phyloP scores from a whole-genome alignment of 2,113 vertebrate genomes.

The Sardina pilchardus region DNA sequence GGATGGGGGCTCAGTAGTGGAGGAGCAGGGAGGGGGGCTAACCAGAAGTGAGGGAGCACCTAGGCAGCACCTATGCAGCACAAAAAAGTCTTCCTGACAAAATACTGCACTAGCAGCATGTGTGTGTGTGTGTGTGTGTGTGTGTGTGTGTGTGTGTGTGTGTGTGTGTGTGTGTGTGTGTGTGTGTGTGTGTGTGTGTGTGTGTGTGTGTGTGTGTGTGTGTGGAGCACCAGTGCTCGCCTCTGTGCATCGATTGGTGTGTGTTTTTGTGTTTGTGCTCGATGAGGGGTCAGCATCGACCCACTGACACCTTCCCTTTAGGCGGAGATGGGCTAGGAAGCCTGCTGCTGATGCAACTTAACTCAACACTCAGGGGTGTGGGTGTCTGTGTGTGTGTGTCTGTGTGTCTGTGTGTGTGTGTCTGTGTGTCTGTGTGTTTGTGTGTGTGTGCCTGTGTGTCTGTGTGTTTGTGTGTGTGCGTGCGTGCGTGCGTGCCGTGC shows the following conservation, averaged over 20 bases:
- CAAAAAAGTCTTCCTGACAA: background rate
- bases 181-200: background rate
- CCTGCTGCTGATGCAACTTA: background rate
- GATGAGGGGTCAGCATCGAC: background rate
- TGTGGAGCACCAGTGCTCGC: background rate
- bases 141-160: background rate
- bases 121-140: background rate
- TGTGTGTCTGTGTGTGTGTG: background rate
- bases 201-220: background rate
- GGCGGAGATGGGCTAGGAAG: background rate
- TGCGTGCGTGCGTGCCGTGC: conserved; percentile 13
- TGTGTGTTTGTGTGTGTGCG: conserved; percentile 17
- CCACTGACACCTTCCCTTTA: background rate
- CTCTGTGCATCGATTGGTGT: background rate
- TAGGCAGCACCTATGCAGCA: no score
- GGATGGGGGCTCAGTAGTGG: no score
- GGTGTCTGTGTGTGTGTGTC: background rate
- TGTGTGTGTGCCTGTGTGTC: conserved; percentile 10
- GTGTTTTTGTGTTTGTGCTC: background rate
- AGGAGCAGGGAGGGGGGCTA: no score
- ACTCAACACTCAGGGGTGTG: background rate
- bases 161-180: background rate
- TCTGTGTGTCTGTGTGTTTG: background rate
- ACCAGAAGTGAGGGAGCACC: no score
- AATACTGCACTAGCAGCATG: background rate